Evolutionary conservation across 2,113 vertebrate species (phyloP), one percentile per base, ranked within the genome.

Genomic region (Hemichromis elongatus): DNA sequence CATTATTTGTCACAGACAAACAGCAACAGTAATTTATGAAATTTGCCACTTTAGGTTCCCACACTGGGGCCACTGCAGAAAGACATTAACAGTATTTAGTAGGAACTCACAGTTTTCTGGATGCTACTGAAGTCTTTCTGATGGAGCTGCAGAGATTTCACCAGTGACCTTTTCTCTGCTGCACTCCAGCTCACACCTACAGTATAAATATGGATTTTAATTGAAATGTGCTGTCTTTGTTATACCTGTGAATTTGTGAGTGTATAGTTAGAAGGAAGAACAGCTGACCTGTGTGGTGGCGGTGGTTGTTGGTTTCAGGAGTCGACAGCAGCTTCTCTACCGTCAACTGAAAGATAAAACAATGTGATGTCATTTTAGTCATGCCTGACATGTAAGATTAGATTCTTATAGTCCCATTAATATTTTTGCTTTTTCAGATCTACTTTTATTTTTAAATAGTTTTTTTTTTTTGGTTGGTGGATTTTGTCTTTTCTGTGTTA

Each of bases 111-210:
- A 92, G 95, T 96, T 95, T 96, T 97, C 92, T 98, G 97, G 90
- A 98, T 93, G 92, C 96, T 95, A 94, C 95, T 95, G 91, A 98
- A 98, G 93, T 98, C 97, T 95, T 98, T 98, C 84, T 95, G 96
- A 91, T 97, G 96, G 82, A 96, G 95, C 88, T 95, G 95, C 83
- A 98, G 79, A 35, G 97, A 97, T 95, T 97, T 97, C 56, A 96
- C 96, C 94, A 98, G 95, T 89, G 95, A 78, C 85, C 95, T 97
- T 92, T 92, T 97, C 94, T 98, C 98, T 50, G 95, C 92, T 37
- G 93, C 87, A 0, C 96, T 97, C 98, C 97, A 98, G 1, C 81
- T 93, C 0, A 19, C 78, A 1, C 52, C 92, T 91, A 9, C 6
- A 56, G 68, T 1, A 35, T 16, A 50, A 11, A 6, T 16, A 50